Percentiles rank a stretch among this genome's conserved stretches.
phyloP scores from a whole-genome alignment of 2,797 vertebrate species.

The Falco peregrinus region DNA sequence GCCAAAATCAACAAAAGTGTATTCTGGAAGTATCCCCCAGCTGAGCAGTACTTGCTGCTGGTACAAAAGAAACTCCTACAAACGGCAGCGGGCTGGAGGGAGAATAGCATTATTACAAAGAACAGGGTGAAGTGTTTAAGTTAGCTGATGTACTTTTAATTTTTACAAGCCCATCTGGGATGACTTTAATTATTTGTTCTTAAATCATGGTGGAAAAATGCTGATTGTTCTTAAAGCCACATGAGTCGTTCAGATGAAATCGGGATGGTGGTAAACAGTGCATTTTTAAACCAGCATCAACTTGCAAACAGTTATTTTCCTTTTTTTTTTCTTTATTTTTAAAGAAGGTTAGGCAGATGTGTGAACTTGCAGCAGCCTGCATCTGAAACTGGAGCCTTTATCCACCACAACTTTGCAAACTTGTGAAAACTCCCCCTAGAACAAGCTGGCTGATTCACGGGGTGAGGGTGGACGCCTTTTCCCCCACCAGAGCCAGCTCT shows the following conservation, averaged over 20 bases:
- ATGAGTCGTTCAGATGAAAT: slow-evolving; percentile 22
- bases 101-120: neutral
- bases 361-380: neutral
- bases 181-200: slow-evolving; percentile 69
- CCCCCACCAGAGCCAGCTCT: neutral
- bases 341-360: neutral
- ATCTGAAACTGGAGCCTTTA: slow-evolving; percentile 2
- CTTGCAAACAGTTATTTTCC: slow-evolving; percentile 23
- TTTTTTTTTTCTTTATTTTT: neutral
- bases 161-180: slow-evolving; percentile 61
- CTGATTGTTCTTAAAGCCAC: slow-evolving; percentile 52
- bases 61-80: neutral
- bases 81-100: neutral
- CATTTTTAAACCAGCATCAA: slow-evolving; percentile 27
- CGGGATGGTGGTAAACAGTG: neutral
- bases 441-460: neutral
- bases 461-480: neutral
- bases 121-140: slow-evolving; percentile 13
- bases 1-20: neutral
- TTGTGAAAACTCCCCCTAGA: slow-evolving; percentile 16
- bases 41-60: neutral
- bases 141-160: slow-evolving; percentile 52
- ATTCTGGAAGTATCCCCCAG: neutral
- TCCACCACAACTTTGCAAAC: neutral
- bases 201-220: slow-evolving; percentile 63